These are phyloP conservation scores for Dicentrarchus labrax DNA, from an alignment of 2,113 vertebrate species.

Conservation along the genomic window DNA sequence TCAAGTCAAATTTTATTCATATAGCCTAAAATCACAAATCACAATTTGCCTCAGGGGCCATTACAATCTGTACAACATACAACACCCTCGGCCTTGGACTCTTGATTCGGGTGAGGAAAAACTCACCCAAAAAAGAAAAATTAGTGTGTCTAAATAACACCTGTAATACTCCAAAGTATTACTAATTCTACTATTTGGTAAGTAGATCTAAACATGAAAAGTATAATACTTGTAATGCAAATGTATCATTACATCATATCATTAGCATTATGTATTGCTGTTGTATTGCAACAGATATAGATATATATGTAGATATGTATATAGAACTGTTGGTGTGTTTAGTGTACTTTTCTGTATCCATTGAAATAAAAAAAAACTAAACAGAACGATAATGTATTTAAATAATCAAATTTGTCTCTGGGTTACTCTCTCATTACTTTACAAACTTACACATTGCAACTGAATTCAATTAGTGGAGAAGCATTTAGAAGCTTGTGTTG, in stretches of 20 bases:
- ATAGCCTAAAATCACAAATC: too few relatives aligned
- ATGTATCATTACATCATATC: not conserved
- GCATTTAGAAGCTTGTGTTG: conserved; percentile 35
- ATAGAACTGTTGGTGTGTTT: not conserved
- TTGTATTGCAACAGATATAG: not conserved
- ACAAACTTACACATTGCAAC: conserved; percentile 13
- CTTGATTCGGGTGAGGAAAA: too few relatives aligned
- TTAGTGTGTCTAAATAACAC: not conserved
- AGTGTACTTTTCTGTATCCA: not conserved
- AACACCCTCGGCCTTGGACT: too few relatives aligned
- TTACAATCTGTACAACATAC: too few relatives aligned
- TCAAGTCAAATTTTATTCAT: too few relatives aligned
- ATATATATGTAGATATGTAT: not conserved
- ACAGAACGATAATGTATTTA: conserved; percentile 15
- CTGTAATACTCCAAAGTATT: not conserved
- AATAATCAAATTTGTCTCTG: conserved; percentile 11
- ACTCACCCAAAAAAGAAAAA: too few relatives aligned
- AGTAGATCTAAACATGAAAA: not conserved
- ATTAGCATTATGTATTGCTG: not conserved
- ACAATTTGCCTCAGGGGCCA: too few relatives aligned
- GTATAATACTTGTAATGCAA: not conserved
- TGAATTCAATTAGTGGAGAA: conserved; percentile 40
- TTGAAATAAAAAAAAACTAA: not conserved
- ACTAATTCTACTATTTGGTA: not conserved
- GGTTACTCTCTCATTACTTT: conserved; percentile 26